phyloP scores from a whole-genome alignment of 2,797 vertebrate species.

The Sus cebifrons region DNA sequence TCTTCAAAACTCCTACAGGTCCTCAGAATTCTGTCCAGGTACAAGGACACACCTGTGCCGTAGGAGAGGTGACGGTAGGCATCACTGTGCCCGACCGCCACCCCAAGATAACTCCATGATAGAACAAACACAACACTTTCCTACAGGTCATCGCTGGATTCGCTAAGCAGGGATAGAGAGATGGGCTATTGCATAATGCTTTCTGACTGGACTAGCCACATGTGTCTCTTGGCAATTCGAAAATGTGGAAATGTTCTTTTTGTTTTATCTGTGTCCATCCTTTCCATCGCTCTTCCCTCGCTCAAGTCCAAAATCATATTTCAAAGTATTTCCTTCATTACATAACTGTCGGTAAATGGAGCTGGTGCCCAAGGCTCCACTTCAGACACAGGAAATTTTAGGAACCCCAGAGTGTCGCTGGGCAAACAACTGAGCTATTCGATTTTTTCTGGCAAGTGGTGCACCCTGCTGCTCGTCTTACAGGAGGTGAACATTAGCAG shows the following conservation, averaged over 20 bases:
- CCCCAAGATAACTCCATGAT: neutral
- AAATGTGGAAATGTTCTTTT: conserved; percentile 76
- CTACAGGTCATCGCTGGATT: rapidly evolving
- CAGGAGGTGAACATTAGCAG: rapidly evolving
- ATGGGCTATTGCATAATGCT: conserved; percentile 46
- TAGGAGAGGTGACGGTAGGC: rapidly evolving
- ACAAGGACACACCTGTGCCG: neutral
- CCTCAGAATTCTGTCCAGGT: neutral
- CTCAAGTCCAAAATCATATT: conserved; percentile 58
- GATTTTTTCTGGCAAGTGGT: neutral
- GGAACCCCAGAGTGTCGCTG: neutral
- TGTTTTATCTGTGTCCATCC: conserved; percentile 81
- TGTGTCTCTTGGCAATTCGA: conserved; percentile 69
- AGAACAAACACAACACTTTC: neutral
- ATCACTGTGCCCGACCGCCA: neutral
- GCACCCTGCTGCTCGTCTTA: rapidly evolving
- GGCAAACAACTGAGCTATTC: neutral
- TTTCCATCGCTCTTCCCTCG: conserved; percentile 66
- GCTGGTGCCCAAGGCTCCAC: neutral
- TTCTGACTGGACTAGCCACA: conserved; percentile 48
- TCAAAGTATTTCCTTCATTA: conserved; percentile 77
- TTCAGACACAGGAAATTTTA: neutral
- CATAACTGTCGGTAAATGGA: neutral
- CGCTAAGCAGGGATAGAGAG: neutral
- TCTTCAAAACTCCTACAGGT: neutral